Percentiles rank a stretch among this genome's conserved stretches.
Conservation (phyloP, 2,113 vertebrate species). For the Grallaria varia region DNA sequence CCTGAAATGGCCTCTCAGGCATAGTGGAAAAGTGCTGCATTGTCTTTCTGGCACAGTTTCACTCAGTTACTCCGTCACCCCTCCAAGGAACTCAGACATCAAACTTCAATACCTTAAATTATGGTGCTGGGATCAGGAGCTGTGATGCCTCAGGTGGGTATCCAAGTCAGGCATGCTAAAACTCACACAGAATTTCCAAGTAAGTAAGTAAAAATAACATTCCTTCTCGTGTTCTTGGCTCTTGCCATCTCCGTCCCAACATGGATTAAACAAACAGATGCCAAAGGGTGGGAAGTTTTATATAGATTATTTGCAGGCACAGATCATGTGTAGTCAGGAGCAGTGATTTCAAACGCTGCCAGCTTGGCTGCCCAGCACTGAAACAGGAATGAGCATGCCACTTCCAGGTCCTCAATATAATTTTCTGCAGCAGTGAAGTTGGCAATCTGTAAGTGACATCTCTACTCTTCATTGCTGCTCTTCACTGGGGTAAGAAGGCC, state of each 20-base stretch:
- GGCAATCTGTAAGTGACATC: neutral
- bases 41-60: rapidly evolving
- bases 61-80: neutral
- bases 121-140: neutral
- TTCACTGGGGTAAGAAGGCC: neutral
- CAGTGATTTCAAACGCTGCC: neutral
- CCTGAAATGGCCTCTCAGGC: neutral
- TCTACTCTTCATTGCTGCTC: neutral
- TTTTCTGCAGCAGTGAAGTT: neutral
- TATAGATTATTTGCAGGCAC: neutral
- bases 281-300: neutral
- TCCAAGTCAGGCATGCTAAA: neutral
- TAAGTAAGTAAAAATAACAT: neutral
- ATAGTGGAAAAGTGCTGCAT: rapidly evolving
- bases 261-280: neutral
- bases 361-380: neutral
- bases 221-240: neutral
- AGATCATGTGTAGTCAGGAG: neutral
- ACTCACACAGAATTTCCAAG: neutral
- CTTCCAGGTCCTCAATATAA: neutral
- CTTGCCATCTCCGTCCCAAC: neutral
- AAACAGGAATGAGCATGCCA: neutral
- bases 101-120: slow-evolving; percentile 3
- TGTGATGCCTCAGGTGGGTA: neutral
- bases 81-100: neutral